A percentile compares a stretch with the other conserved stretches of the same genome.
Conservation (phyloP, 2,113 vertebrate genomes). For the Sialia sialis region DNA sequence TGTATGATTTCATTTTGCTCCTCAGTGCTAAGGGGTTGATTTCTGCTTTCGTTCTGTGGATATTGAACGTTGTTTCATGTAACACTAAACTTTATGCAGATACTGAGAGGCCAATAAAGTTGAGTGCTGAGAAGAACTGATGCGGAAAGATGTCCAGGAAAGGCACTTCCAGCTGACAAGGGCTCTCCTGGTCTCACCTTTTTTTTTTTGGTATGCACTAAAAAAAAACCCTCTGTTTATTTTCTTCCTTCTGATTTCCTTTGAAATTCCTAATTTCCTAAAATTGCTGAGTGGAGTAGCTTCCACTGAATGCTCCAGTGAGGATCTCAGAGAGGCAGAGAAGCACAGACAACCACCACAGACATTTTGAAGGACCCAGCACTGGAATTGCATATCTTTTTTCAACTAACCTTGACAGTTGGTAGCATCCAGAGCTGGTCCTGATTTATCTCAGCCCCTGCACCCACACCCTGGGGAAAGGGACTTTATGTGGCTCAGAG, state of each 20-base stretch:
- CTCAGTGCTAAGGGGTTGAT: neutral
- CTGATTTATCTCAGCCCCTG: neutral
- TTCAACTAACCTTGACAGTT: rapidly evolving
- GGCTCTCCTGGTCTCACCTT: neutral
- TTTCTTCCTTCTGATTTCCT: neutral
- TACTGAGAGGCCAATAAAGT: neutral
- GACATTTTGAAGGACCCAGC: neutral
- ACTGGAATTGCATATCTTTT: rapidly evolving
- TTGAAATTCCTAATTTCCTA: neutral
- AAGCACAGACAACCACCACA: neutral
- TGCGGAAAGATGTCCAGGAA: neutral
- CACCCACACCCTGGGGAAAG: neutral
- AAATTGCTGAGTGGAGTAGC: neutral
- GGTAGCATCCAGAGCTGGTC: neutral
- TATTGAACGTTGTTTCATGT: neutral
- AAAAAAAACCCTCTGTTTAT: neutral
- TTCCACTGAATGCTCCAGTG: neutral
- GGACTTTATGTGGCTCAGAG: neutral
- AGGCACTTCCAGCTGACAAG: neutral
- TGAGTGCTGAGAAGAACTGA: neutral
- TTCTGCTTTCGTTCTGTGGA: neutral
- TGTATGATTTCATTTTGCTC: neutral
- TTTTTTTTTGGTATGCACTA: neutral
- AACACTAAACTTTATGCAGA: neutral
- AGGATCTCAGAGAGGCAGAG: neutral